phyloP scores from a whole-genome alignment of 2,113 vertebrate species.

The human (Homo sapiens) region DNA sequence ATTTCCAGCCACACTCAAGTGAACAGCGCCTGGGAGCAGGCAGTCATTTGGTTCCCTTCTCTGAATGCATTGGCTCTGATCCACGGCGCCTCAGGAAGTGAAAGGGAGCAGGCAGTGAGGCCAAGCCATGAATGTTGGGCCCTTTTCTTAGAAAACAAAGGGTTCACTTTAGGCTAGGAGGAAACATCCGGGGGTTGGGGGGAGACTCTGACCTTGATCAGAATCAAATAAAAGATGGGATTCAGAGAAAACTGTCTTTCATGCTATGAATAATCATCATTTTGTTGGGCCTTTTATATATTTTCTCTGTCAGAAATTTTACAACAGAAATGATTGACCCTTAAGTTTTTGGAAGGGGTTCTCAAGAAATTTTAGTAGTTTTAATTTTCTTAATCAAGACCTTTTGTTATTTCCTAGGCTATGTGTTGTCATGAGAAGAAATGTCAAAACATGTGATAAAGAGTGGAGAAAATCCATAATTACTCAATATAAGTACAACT shows the following conservation, averaged over 20 bases:
- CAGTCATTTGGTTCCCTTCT: not conserved
- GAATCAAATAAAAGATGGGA: constrained; percentile 52
- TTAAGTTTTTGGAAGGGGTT: not conserved
- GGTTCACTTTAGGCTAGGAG: constrained; percentile 17
- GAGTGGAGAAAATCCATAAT: not conserved
- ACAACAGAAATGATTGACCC: not conserved
- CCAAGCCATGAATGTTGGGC: not conserved
- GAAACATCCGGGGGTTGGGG: not conserved
- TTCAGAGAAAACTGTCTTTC: constrained; percentile 59
- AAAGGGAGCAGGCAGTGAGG: not conserved
- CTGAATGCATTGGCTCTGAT: not conserved
- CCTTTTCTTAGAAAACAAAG: constrained; percentile 62
- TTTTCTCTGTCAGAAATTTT: constrained; percentile 48
- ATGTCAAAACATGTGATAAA: not conserved
- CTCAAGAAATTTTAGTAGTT: not conserved
- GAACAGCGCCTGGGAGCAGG: not conserved
- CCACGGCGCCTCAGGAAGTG: constrained; percentile 18
- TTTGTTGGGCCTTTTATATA: not conserved
- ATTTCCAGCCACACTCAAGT: not conserved
- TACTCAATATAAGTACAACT: not conserved
- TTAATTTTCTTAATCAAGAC: not conserved
- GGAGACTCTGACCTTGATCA: constrained; percentile 39
- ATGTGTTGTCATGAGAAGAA: not conserved
- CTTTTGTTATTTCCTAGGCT: not conserved
- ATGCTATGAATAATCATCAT: not conserved